Conservation (phyloP, 2,797 vertebrate genomes). For the Lophius americanus region DNA sequence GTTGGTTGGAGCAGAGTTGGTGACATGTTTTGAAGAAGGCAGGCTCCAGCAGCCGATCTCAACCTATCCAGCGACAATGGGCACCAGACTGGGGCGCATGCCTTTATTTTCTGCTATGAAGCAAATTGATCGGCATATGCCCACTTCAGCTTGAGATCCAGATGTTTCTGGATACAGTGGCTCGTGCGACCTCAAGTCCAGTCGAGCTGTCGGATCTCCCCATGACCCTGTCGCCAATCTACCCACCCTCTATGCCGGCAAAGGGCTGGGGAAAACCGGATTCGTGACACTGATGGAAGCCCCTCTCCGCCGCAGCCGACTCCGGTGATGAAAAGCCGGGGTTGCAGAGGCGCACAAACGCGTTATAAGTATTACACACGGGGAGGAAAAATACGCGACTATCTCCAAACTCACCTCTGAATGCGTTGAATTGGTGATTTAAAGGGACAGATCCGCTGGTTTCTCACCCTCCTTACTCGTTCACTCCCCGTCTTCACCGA, state of each 20-base stretch:
- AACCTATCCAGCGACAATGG: constrained; percentile 53
- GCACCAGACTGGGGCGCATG: constrained; percentile 55
- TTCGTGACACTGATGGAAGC: constrained; percentile 80
- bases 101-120: constrained; percentile 63
- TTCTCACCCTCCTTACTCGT: constrained; percentile 68
- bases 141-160: constrained; percentile 57
- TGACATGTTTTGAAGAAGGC: constrained; percentile 65
- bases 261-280: constrained; percentile 76
- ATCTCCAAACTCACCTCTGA: constrained; percentile 80
- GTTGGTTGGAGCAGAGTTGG: constrained; percentile 68
- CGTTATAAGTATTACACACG: constrained; percentile 44
- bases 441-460: constrained; percentile 82
- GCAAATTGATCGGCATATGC: constrained; percentile 58
- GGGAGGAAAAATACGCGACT: constrained; percentile 56
- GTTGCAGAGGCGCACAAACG: constrained; percentile 53
- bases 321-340: constrained; percentile 51
- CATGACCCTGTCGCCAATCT: constrained; percentile 70
- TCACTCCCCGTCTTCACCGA: constrained; percentile 73
- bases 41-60: constrained; percentile 44
- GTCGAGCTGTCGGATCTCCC: constrained; percentile 60
- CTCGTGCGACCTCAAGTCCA: constrained; percentile 51
- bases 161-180: constrained; percentile 16
- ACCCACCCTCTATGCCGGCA: constrained; percentile 73
- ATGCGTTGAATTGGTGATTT: constrained; percentile 79
- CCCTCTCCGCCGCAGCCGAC: constrained; percentile 61